Evolutionary conservation across 1,140 invertebrate species (phyloP).

Genomic region (Temnothorax nylanderi): DNA sequence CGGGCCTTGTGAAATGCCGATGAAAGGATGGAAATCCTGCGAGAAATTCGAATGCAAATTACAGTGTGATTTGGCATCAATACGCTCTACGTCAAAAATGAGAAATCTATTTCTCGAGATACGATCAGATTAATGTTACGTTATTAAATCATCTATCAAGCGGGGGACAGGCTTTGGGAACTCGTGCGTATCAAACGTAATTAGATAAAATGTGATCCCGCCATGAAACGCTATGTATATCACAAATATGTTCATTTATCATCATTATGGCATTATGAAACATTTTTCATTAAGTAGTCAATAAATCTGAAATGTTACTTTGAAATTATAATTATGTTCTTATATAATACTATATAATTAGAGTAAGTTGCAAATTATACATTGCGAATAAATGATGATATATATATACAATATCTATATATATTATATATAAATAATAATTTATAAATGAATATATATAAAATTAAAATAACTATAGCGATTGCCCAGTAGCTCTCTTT

Average conservation of each 20-base stretch:
- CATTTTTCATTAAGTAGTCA: background rate
- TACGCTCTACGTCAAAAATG: background rate
- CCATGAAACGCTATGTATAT: background rate
- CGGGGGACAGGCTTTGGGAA: background rate
- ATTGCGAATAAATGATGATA: background rate
- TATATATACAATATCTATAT: background rate
- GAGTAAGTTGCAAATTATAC: background rate
- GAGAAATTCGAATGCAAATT: constrained; percentile 44
- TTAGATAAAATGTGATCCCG: background rate
- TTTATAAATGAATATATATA: background rate
- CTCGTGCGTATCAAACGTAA: background rate
- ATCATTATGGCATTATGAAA: background rate
- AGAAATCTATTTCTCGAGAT: constrained; percentile 20
- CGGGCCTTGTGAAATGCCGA: constrained; percentile 43
- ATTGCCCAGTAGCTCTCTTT: background rate
- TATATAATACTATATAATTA: background rate
- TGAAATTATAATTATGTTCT: background rate
- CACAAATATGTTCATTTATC: background rate
- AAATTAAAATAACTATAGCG: background rate
- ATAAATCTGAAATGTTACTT: background rate
- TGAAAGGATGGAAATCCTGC: constrained; percentile 33
- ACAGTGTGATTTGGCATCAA: background rate
- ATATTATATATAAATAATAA: too few species aligned
- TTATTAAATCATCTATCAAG: constrained; percentile 5
- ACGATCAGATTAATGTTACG: background rate